phyloP scores from a whole-genome alignment of 2,113 vertebrate genomes.

The Otolemur garnettii region DNA sequence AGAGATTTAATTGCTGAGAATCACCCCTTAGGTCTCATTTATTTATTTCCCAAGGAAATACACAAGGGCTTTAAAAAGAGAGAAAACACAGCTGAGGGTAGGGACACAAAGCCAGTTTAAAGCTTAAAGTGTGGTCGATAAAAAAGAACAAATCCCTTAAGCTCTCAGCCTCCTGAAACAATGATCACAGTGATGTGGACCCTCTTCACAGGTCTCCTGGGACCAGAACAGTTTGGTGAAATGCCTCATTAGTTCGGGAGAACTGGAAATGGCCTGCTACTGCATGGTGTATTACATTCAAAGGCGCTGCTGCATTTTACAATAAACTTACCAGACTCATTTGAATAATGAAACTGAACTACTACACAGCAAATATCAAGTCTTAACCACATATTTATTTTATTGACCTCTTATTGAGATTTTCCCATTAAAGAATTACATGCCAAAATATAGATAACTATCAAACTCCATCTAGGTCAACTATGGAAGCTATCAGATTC shows the following conservation, averaged over 20 bases:
- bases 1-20: conserved; percentile 70
- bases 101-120: conserved; percentile 59
- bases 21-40: conserved; percentile 63
- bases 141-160: conserved; percentile 56
- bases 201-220: conserved; percentile 28
- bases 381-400: conserved; percentile 13
- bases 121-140: conserved; percentile 61
- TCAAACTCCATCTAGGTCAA: not conserved
- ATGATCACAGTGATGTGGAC: conserved; percentile 44
- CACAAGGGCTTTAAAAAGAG: conserved; percentile 39
- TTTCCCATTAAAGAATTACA: not conserved
- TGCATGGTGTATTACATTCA: conserved; percentile 42
- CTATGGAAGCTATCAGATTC: not conserved
- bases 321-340: conserved; percentile 9
- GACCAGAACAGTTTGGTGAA: conserved; percentile 27
- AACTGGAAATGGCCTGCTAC: conserved; percentile 59
- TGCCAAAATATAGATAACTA: conserved; percentile 27
- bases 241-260: conserved; percentile 65
- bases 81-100: conserved; percentile 51
- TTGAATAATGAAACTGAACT: conserved; percentile 57
- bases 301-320: conserved; percentile 22
- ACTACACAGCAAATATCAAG: not conserved
- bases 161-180: conserved; percentile 67
- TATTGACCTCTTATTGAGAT: not conserved
- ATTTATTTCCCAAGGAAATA: conserved; percentile 62